These are phyloP conservation scores for Eciton burchellii DNA, from an alignment of 1,140 invertebrate genomes.

Conservation along the genomic window DNA sequence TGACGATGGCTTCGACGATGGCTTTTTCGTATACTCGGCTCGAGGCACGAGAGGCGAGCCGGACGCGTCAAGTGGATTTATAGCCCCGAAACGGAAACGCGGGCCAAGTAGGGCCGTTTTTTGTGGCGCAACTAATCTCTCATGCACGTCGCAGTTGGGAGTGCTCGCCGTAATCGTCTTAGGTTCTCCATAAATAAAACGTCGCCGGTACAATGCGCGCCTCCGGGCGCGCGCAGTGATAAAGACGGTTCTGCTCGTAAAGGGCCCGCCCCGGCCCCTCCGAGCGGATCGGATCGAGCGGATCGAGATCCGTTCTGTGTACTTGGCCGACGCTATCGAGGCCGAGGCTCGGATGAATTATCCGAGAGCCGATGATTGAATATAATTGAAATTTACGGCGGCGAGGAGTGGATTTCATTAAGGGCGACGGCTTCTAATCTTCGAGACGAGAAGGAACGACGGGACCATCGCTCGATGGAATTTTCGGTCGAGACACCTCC, in stretches of 20 bases:
- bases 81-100: conserved; percentile 36
- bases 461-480: no score
- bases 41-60: conserved; percentile 22
- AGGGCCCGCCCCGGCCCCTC: not conserved
- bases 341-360: conserved; percentile 18
- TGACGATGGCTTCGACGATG: not conserved
- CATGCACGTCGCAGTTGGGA: conserved; percentile 26
- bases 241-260: conserved; percentile 37
- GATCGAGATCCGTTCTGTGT: not conserved
- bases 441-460: no score
- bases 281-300: not conserved
- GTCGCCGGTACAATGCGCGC: not conserved
- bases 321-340: not conserved
- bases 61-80: conserved; percentile 53
- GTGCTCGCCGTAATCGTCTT: conserved; percentile 52
- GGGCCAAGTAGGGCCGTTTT: conserved; percentile 51
- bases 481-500: no score
- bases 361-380: conserved; percentile 6
- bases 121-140: conserved; percentile 48
- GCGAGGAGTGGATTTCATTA: not conserved
- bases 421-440: not conserved
- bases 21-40: not conserved
- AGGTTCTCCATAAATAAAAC: conserved; percentile 54
- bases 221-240: conserved; percentile 23
- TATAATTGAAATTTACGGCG: conserved; percentile 23